phyloP scores from a whole-genome alignment of 2,113 vertebrate genomes.

The Grammomys dolichurus region DNA sequence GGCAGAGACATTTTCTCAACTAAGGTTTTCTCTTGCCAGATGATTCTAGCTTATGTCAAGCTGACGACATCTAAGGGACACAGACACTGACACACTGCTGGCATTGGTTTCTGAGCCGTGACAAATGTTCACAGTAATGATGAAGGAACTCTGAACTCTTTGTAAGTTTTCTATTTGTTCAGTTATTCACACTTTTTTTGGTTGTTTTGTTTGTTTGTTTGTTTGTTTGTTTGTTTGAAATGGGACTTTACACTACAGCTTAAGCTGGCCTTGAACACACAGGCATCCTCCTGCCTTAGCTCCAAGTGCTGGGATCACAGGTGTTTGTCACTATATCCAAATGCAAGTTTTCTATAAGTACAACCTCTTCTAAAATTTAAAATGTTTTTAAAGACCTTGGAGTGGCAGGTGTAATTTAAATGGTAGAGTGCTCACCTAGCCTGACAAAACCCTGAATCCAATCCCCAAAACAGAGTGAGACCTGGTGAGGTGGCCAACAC shows the following conservation, averaged over 20 bases:
- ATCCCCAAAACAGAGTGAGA: not conserved
- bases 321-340: too few species aligned
- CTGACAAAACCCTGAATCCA: not conserved
- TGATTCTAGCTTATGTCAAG: not conserved
- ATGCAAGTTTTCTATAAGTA: not conserved
- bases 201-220: not conserved
- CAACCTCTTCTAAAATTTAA: not conserved
- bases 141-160: not conserved
- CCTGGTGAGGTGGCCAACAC: not conserved
- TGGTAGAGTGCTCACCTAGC: not conserved
- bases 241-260: not conserved
- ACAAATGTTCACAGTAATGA: not conserved
- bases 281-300: not conserved
- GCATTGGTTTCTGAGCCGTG: not conserved
- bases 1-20: not conserved
- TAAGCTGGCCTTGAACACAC: not conserved
- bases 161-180: not conserved
- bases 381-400: not conserved
- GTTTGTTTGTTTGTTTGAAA: not conserved
- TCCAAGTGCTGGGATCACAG: not conserved
- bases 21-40: not conserved
- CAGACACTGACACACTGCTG: not conserved
- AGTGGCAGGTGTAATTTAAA: not conserved
- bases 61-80: not conserved
- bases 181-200: not conserved